A percentile compares a stretch with the other conserved stretches of the same genome.
phyloP scores from a whole-genome alignment of 2,888 invertebrate species.

The Callyntrura guangdongensis region DNA sequence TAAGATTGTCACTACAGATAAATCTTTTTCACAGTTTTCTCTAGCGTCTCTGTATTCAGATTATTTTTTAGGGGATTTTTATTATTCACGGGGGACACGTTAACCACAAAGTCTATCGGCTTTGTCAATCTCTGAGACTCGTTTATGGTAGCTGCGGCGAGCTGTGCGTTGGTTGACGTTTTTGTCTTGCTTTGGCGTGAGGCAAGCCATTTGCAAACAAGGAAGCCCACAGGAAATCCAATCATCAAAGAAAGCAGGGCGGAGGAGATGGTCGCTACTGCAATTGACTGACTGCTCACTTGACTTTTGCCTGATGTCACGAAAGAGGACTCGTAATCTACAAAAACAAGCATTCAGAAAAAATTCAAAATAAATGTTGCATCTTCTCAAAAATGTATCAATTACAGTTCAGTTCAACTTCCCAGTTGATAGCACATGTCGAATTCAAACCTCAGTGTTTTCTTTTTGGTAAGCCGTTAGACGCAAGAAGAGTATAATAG shows the following conservation, averaged over 20 bases:
- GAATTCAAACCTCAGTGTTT: too few relatives aligned
- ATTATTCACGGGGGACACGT: slow-evolving; percentile 80
- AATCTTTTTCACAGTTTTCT: slow-evolving; percentile 84
- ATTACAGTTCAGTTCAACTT: not conserved
- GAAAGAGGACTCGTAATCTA: slow-evolving; percentile 80
- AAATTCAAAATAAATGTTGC: slow-evolving; percentile 24
- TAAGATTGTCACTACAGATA: slow-evolving; percentile 81
- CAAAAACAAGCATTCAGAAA: slow-evolving; percentile 45
- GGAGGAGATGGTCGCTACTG: slow-evolving; percentile 84
- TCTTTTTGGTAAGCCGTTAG: slow-evolving; percentile 7
- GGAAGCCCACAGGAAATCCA: slow-evolving; percentile 84
- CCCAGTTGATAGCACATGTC: too few relatives aligned
- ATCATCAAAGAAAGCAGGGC: slow-evolving; percentile 82
- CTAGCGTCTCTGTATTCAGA: slow-evolving; percentile 83
- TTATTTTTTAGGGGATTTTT: slow-evolving; percentile 84
- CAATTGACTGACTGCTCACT: slow-evolving; percentile 82
- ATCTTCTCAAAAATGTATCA: not conserved
- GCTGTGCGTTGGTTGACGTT: slow-evolving; percentile 82
- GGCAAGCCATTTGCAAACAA: slow-evolving; percentile 81
- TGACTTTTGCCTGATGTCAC: slow-evolving; percentile 77
- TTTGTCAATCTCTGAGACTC: slow-evolving; percentile 84
- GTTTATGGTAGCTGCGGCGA: slow-evolving; percentile 80
- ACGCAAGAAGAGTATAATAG: not conserved
- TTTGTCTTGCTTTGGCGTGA: slow-evolving; percentile 81
- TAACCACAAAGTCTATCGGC: slow-evolving; percentile 84